Conservation (phyloP, 1,140 invertebrate species). For the Magallana gigas region DNA sequence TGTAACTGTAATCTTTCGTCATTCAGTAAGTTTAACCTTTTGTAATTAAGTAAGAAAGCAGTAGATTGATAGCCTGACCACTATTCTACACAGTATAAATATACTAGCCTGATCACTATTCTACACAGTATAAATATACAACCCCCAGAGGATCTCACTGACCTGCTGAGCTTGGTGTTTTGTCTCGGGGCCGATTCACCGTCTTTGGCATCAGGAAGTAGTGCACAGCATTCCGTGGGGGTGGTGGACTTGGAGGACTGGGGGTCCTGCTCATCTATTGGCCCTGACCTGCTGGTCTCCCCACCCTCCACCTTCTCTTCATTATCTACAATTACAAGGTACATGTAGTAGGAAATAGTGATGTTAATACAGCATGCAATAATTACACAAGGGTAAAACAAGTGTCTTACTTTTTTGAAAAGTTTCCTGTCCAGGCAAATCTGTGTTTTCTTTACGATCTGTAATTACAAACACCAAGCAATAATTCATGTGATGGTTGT, state of each 20-base stretch:
- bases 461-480: background rate
- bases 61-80: no score
- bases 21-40: no score
- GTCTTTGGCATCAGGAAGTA: slow-evolving; percentile 61
- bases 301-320: slow-evolving; percentile 44
- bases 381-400: no score
- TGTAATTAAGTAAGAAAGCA: no score
- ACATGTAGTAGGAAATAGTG: background rate
- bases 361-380: no score
- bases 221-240: slow-evolving; percentile 72
- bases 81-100: no score
- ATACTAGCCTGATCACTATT: no score
- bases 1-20: no score
- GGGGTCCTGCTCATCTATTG: slow-evolving; percentile 53
- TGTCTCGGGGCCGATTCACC: background rate
- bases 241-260: slow-evolving; percentile 68
- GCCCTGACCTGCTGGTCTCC: background rate
- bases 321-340: background rate
- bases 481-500: background rate
- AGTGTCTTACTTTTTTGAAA: background rate
- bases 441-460: background rate
- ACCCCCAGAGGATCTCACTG: background rate
- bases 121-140: no score
- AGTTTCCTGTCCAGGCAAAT: background rate
- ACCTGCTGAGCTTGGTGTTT: slow-evolving; percentile 44